Base-by-base conservation (phyloP, 2,113 vertebrate genomes). In the Parotia lawesii region DNA sequence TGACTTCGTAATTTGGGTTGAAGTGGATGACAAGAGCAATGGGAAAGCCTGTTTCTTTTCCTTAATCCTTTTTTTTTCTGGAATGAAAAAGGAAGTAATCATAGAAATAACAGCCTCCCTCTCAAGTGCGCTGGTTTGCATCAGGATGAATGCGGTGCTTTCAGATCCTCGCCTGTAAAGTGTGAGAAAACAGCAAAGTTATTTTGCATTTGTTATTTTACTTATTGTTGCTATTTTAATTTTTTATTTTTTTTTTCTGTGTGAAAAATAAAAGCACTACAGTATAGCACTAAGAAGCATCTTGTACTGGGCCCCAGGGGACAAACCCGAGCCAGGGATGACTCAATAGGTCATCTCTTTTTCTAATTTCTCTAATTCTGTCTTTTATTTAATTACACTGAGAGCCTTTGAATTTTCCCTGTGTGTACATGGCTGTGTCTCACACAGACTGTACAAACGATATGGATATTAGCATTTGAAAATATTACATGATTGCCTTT, bases 331-430 rank as follows among this genome's bases (percentile, higher is more conserved):
- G 93, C 87, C 82, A 87, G 89, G 57, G 22, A 92, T 95, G 94
- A 94, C 80, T 96, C 78, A 86, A 92, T 93, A 91, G 95, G 93
- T 95, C 93, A 80, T 92, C 47, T 80, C 70, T 57, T 48, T 42
- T 48, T 37, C 35, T 83, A 27, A 85, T 94, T 80, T 93, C 57
- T 88, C 35, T 83, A 51, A 78, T 95, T 87, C 64, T 51, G 23
- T 22, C 56, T 53, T 62, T 61, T 35, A 62, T 87, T 94, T 88
- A 22, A 85, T 95, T 70, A 47, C 4, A 1, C 13, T 40, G 69
- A 64, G 25, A 91, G n/a, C 78, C 22, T 80, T 72, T 82, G 54
- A 67, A 67, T 56, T 87, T 64, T 87, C 37, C 24, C 27, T 24
- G 1, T 12, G 13, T 15, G 15, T 60, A 4, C 4, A 3, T 2